Percentiles rank a stretch among this genome's conserved stretches.
phyloP scores from a whole-genome alignment of 2,888 invertebrate species.

The Drosophila mimetica region DNA sequence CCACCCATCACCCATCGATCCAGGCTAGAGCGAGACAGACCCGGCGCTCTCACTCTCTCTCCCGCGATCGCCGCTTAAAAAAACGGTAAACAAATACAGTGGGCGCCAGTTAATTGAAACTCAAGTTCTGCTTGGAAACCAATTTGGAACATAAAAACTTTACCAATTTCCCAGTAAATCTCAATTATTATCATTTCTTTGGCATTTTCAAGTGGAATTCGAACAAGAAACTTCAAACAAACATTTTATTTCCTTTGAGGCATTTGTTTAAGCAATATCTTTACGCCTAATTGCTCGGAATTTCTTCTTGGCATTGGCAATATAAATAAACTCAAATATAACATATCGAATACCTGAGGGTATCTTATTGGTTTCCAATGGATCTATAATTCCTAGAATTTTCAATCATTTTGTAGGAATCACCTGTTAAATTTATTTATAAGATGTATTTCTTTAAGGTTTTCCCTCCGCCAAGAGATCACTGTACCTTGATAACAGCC shows the following conservation, averaged over 20 bases:
- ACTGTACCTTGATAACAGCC: neutral
- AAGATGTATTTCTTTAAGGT: too few relatives aligned
- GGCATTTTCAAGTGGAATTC: neutral
- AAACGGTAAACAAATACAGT: constrained; percentile 38
- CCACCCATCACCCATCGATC: too few relatives aligned
- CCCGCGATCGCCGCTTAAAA: constrained; percentile 38
- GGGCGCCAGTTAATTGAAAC: constrained; percentile 1
- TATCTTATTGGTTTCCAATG: neutral
- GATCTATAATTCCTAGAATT: neutral
- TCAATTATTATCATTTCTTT: neutral
- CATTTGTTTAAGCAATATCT: neutral
- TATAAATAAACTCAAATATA: neutral
- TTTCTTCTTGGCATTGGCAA: neutral
- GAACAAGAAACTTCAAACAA: neutral
- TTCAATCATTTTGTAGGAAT: too few relatives aligned
- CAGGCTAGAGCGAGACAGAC: constrained; percentile 5
- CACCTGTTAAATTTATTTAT: too few relatives aligned
- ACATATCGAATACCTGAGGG: neutral
- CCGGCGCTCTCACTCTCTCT: constrained; percentile 16
- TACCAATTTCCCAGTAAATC: neutral
- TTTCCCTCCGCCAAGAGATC: too few relatives aligned
- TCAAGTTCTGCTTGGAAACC: neutral
- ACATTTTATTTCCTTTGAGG: too few relatives aligned
- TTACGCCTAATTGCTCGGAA: neutral
- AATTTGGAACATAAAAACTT: too few relatives aligned